A percentile compares a stretch with the other conserved stretches of the same genome.
phyloP scores from a whole-genome alignment of 1,140 invertebrate genomes.

The Platyscapa corneri region DNA sequence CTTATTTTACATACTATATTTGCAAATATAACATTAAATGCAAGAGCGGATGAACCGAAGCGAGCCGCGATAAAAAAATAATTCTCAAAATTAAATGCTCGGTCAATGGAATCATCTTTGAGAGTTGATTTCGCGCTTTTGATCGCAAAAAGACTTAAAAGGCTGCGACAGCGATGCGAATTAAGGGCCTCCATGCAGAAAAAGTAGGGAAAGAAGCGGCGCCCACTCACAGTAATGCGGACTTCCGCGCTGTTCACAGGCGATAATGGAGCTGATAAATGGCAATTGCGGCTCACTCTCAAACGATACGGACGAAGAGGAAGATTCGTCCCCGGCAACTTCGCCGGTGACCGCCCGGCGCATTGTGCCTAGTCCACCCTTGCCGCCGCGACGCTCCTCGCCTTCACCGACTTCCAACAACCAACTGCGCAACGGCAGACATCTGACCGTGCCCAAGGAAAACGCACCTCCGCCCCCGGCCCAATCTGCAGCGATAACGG shows the following conservation, averaged over 20 bases:
- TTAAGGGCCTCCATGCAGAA: neutral
- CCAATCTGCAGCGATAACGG: neutral
- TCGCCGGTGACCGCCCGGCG: slow-evolving; percentile 69
- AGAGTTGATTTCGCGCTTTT: neutral
- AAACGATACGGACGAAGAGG: slow-evolving; percentile 68
- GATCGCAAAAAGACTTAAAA: too few relatives aligned
- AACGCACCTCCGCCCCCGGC: slow-evolving; percentile 71
- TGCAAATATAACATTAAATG: too few relatives aligned
- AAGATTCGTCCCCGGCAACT: slow-evolving; percentile 76
- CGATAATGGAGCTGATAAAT: slow-evolving; percentile 72
- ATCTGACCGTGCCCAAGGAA: slow-evolving; percentile 74
- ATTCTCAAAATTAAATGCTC: too few relatives aligned
- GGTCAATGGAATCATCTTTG: too few relatives aligned
- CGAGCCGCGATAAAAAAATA: too few relatives aligned
- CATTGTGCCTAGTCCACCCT: slow-evolving; percentile 76
- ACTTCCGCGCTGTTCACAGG: slow-evolving; percentile 61
- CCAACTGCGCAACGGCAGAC: slow-evolving; percentile 61
- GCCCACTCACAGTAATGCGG: neutral
- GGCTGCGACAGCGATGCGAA: too few relatives aligned
- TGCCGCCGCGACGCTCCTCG: slow-evolving; percentile 80
- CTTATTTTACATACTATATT: neutral
- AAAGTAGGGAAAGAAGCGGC: neutral
- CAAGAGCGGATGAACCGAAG: too few relatives aligned
- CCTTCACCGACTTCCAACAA: slow-evolving; percentile 71
- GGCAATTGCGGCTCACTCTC: slow-evolving; percentile 69